These are phyloP conservation scores for Celastrina argiolus DNA, from an alignment of 2,888 invertebrate species.

Conservation along the genomic window DNA sequence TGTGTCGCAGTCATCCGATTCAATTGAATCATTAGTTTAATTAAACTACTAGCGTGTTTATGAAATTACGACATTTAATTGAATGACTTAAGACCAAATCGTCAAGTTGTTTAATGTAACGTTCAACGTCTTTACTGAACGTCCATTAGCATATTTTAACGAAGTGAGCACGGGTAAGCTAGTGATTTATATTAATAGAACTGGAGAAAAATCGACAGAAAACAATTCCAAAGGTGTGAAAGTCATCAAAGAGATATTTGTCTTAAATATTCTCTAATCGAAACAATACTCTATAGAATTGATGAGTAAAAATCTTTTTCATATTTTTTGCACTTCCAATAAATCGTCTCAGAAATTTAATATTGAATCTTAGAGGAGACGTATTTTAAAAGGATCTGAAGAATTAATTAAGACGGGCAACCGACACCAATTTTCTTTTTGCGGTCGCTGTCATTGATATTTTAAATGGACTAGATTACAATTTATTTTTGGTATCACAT, in stretches of 20 bases:
- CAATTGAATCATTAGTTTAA: too few species aligned
- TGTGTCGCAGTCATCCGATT: too few species aligned
- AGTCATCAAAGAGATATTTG: background rate
- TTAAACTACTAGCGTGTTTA: too few species aligned
- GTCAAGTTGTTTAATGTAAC: too few species aligned
- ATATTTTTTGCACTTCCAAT: background rate
- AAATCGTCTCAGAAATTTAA: slow-evolving; percentile 1
- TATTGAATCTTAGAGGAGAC: background rate
- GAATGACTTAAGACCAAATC: too few species aligned
- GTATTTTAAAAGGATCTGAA: slow-evolving; percentile 14
- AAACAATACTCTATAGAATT: background rate
- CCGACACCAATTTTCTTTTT: slow-evolving; percentile 5
- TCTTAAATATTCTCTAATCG: background rate
- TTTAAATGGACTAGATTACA: background rate
- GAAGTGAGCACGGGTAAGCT: too few species aligned
- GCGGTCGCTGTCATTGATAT: slow-evolving; percentile 3
- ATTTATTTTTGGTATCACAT: background rate
- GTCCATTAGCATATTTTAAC: too few species aligned
- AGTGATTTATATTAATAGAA: too few species aligned
- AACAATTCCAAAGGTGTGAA: background rate
- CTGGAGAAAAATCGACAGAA: background rate
- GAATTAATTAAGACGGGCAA: slow-evolving; percentile 7
- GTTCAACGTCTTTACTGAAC: too few species aligned
- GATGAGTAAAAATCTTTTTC: background rate
- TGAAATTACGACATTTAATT: too few species aligned